A percentile compares a stretch with the other conserved stretches of the same genome.
These are phyloP conservation scores for Limenitis camilla DNA, from an alignment of 2,888 invertebrate species.

Conservation along the genomic window DNA sequence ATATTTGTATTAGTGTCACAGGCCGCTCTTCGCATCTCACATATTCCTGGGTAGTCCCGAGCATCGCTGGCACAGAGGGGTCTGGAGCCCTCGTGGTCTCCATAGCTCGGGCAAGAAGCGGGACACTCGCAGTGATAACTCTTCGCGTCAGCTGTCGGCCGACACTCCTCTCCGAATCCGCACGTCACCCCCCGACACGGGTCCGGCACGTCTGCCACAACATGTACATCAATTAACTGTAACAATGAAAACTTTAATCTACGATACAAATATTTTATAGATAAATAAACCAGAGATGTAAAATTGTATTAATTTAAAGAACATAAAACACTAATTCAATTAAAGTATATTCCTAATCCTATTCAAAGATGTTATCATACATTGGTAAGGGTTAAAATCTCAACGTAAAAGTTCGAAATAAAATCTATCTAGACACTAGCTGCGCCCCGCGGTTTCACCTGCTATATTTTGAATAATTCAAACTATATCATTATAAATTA, in stretches of 20 bases:
- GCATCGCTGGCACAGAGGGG: slow-evolving; percentile 90
- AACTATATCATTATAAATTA: too few species aligned
- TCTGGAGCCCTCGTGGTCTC: slow-evolving; percentile 85
- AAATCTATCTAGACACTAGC: not conserved
- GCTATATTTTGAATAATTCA: too few species aligned
- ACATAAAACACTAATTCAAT: too few species aligned
- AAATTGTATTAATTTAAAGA: too few species aligned
- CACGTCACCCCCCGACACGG: slow-evolving; percentile 86
- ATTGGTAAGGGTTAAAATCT: not conserved
- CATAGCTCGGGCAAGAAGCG: slow-evolving; percentile 85
- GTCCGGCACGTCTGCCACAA: slow-evolving; percentile 73
- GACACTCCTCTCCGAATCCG: slow-evolving; percentile 86
- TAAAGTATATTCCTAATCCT: too few species aligned
- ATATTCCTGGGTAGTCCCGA: slow-evolving; percentile 87
- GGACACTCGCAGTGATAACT: slow-evolving; percentile 86
- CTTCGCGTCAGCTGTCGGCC: slow-evolving; percentile 78
- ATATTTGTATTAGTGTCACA: slow-evolving; percentile 84
- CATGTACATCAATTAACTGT: slow-evolving; percentile 30
- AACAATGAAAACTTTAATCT: slow-evolving; percentile 28
- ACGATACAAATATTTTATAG: slow-evolving; percentile 15
- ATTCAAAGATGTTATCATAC: slow-evolving; percentile 39
- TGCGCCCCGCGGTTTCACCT: too few species aligned
- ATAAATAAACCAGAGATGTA: too few species aligned
- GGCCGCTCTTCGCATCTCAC: slow-evolving; percentile 86
- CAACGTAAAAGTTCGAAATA: not conserved